Percentiles rank a stretch among this genome's conserved stretches.
Conservation (phyloP, 1,140 invertebrate genomes). For the Monomorium pharaonis region DNA sequence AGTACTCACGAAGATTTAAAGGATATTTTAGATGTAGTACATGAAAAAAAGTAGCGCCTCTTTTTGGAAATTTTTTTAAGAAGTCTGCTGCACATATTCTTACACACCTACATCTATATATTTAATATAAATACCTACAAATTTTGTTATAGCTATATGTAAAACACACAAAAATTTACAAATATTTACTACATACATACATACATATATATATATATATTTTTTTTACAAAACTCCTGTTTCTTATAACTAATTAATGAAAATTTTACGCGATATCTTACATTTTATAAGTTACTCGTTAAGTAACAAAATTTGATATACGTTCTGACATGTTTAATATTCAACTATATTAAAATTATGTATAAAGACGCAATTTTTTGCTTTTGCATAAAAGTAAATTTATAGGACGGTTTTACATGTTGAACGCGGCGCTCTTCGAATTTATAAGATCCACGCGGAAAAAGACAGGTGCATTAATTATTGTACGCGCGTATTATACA, state of each 20-base stretch:
- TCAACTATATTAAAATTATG: conserved; percentile 1
- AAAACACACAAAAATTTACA: too few relatives aligned
- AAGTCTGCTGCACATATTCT: too few relatives aligned
- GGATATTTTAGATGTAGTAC: too few relatives aligned
- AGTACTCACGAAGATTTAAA: too few relatives aligned
- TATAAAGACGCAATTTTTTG: not conserved
- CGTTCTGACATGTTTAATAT: not conserved
- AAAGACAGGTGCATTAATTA: conserved; percentile 29
- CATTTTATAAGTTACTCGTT: not conserved
- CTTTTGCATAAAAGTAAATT: not conserved
- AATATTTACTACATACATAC: too few relatives aligned
- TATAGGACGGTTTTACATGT: not conserved
- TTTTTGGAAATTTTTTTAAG: too few relatives aligned
- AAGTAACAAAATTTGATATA: not conserved
- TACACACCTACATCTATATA: too few relatives aligned
- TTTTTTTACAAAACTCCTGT: not conserved
- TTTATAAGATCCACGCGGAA: not conserved
- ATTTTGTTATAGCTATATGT: too few relatives aligned
- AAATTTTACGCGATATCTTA: not conserved
- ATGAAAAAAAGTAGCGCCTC: too few relatives aligned
- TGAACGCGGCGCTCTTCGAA: not conserved
- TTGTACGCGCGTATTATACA: conserved; percentile 10
- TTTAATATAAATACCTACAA: too few relatives aligned
- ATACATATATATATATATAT: too few relatives aligned
- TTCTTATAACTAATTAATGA: conserved; percentile 11